Base-by-base conservation (phyloP, 2,888 invertebrate genomes). In the Limulus polyphemus region DNA sequence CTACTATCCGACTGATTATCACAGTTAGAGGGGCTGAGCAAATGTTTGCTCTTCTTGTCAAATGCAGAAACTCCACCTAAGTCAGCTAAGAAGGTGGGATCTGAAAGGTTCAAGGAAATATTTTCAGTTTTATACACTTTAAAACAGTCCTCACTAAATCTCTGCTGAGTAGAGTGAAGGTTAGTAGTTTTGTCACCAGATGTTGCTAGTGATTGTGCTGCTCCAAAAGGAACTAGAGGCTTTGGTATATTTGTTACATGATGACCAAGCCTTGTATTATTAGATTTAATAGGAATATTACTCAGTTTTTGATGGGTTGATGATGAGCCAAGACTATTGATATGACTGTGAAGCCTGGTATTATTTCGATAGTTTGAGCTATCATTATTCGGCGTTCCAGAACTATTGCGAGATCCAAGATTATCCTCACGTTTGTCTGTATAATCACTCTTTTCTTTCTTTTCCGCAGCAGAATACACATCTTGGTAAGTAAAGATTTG, bases 351-450 rank as follows among this genome's bases (percentile, higher is more conserved):
- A 32, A 32, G 3, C 32, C 32, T 32, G 32, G 0, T 32, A 49
- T 63, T 68, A 49, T 63, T 68, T 55, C 17, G 56, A 14, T 17
- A 56, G 10, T 57, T 58, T n/a, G 61, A 50, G n/a, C 59, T 58
- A 11, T 57, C 49, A 50, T 69, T 70, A 55, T 69, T 78, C 71
- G 83, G 83, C 83, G 86, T 86, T 58, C 86, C 87, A 66, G 85
- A 83, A 70, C 80, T 85, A 63, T 87, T 87, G 72, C 86, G 86
- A 69, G 83, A 84, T 51, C 84, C 84, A 64, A 87, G 75, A 65
- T 87, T 79, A 70, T 83, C 82, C 57, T 79, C 81, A 62, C 81
- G 49, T 65, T 75, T 73, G 46, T 67, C 68, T 11, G 73, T 73
- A 32, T 32, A 3, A 62, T 75, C 75, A n/a, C 74, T 73, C 0